phyloP scores from a whole-genome alignment of 2,797 vertebrate species.

The Megalops cyprinoides region DNA sequence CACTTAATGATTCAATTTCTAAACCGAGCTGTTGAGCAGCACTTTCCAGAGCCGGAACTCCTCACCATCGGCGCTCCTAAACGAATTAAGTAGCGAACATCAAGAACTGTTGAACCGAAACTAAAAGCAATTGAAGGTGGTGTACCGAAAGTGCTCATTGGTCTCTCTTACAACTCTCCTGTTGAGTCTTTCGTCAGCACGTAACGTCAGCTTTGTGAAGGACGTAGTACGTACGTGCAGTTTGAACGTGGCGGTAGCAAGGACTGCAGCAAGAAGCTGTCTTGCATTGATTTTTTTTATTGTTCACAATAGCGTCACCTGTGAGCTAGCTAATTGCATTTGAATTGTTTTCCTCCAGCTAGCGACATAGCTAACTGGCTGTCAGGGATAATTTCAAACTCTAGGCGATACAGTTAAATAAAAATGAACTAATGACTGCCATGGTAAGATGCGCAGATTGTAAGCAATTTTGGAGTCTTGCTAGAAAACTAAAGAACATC shows the following conservation, averaged over 20 bases:
- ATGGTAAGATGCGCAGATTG: too few relatives aligned
- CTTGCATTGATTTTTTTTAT: neutral
- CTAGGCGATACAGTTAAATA: constrained; percentile 24
- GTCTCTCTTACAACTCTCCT: too few relatives aligned
- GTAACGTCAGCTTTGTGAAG: neutral
- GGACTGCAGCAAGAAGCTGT: neutral
- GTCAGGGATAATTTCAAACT: neutral
- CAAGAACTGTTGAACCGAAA: neutral
- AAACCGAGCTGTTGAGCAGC: neutral
- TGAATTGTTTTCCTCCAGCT: neutral
- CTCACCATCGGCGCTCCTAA: constrained; percentile 17
- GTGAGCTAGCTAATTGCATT: neutral
- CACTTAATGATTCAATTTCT: neutral
- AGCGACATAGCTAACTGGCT: neutral
- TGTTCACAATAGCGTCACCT: too few relatives aligned
- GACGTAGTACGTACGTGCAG: constrained; percentile 48
- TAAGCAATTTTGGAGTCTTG: too few relatives aligned
- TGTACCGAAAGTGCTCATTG: too few relatives aligned
- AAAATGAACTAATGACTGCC: constrained; percentile 42
- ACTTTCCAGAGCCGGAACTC: neutral
- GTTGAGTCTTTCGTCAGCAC: neutral
- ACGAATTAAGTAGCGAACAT: constrained; percentile 37
- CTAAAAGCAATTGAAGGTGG: too few relatives aligned
- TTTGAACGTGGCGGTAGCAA: constrained; percentile 68
- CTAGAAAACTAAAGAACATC: too few relatives aligned